Conservation (phyloP, 2,797 vertebrate species). For the Gorsachius magnificus region DNA sequence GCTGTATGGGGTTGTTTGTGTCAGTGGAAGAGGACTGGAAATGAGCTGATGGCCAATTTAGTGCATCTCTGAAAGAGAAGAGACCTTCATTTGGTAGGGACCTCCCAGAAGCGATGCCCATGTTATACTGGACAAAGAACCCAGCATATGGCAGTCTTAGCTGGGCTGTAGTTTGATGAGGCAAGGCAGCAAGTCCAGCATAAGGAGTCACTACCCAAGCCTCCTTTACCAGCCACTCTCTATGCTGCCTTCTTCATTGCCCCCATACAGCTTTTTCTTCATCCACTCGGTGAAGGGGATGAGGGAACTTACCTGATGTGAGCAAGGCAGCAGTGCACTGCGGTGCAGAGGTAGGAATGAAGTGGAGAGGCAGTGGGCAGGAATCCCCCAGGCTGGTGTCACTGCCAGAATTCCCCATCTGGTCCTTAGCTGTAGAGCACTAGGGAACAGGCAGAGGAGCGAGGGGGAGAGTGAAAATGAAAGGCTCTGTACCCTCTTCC, state of each 20-base stretch:
- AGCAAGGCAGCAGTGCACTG: not conserved
- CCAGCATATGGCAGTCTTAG: not conserved
- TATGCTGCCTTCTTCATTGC: not conserved
- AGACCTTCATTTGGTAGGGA: not conserved
- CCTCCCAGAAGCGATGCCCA: not conserved
- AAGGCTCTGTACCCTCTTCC: conserved; percentile 5
- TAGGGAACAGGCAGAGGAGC: not conserved
- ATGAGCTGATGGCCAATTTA: not conserved
- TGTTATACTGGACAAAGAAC: not conserved
- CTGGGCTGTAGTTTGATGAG: not conserved
- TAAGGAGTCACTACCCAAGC: not conserved
- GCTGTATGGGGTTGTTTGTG: not conserved
- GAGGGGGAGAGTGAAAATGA: not conserved
- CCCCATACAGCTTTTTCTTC: not conserved
- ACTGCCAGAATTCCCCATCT: conserved; percentile 15
- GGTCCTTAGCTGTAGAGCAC: not conserved
- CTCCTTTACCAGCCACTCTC: not conserved
- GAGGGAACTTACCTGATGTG: not conserved
- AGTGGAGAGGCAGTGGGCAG: not conserved
- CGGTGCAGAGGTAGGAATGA: conserved; percentile 15
- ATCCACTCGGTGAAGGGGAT: not conserved
- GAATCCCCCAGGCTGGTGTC: not conserved
- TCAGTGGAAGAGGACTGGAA: conserved; percentile 12
- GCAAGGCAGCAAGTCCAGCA: not conserved
- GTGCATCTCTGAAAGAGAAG: not conserved